phyloP scores from a whole-genome alignment of 2,888 invertebrate species.

The Folsomia manolachei region DNA sequence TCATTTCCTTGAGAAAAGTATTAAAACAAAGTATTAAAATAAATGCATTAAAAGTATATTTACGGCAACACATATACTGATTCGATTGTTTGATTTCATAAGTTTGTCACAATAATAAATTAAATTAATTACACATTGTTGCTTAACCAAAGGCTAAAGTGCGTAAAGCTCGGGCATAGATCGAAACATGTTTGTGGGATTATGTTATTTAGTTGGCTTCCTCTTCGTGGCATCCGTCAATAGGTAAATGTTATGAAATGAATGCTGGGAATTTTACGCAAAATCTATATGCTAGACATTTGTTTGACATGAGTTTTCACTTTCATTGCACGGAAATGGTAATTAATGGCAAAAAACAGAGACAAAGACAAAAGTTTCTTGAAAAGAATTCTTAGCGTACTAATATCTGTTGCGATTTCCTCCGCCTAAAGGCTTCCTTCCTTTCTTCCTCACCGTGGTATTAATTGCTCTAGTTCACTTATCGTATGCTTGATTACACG shows the following conservation, averaged over 20 bases:
- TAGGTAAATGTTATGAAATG: too few relatives aligned
- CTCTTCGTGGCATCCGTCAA: too few relatives aligned
- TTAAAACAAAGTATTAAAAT: background rate
- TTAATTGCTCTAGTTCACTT: background rate
- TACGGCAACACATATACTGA: background rate
- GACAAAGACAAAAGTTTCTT: background rate
- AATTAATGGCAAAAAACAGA: background rate
- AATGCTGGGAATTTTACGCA: conserved; percentile 2
- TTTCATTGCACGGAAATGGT: background rate
- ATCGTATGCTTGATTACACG: background rate
- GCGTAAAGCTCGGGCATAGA: background rate
- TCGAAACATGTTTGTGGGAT: too few relatives aligned
- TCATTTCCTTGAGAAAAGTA: background rate
- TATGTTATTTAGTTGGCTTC: too few relatives aligned
- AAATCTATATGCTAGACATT: background rate
- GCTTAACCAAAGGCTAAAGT: background rate
- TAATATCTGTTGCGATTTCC: background rate
- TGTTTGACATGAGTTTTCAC: background rate
- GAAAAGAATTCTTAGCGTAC: background rate
- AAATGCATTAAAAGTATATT: background rate
- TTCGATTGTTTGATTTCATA: background rate
- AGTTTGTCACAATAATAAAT: background rate
- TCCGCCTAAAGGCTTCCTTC: background rate
- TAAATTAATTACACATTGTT: background rate
- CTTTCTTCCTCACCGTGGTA: background rate